Conservation (phyloP, 2,113 vertebrate genomes). For the Peucedramus taeniatus region DNA sequence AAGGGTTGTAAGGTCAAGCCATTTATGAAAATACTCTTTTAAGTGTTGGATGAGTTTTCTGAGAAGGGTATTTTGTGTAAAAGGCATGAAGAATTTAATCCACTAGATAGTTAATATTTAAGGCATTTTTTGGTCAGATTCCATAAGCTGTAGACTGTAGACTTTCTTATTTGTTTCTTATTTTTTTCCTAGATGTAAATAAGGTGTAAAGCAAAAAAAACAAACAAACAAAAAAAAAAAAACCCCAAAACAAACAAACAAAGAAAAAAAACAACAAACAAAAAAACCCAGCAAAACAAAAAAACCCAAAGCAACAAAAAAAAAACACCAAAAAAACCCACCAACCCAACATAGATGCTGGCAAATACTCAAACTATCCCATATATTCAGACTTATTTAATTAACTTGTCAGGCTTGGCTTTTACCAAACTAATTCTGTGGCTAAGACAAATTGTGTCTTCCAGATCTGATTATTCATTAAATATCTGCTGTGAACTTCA, state of each 20-base stretch:
- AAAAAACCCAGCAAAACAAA: neutral
- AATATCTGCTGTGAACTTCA: conserved; percentile 22
- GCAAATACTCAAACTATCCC: neutral
- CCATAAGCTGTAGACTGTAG: neutral
- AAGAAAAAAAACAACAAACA: no score
- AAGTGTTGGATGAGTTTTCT: neutral
- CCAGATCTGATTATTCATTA: conserved; percentile 24
- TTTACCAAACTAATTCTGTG: neutral
- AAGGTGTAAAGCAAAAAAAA: neutral
- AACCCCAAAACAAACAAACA: no score
- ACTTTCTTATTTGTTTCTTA: neutral
- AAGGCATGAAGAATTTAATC: neutral
- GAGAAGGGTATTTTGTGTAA: neutral
- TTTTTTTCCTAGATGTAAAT: neutral
- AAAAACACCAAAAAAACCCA: neutral
- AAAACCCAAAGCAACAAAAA: no score
- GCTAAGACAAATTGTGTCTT: conserved; percentile 23
- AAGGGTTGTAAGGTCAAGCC: neutral
- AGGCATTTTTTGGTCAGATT: neutral
- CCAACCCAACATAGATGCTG: neutral
- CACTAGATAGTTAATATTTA: neutral
- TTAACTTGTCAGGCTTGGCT: conserved; percentile 7
- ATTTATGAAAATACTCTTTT: neutral
- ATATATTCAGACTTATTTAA: conserved; percentile 5
- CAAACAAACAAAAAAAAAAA: neutral